Evolutionary conservation across 2,888 invertebrate species (phyloP).

Genomic region (Micoletzkya japonica): DNA sequence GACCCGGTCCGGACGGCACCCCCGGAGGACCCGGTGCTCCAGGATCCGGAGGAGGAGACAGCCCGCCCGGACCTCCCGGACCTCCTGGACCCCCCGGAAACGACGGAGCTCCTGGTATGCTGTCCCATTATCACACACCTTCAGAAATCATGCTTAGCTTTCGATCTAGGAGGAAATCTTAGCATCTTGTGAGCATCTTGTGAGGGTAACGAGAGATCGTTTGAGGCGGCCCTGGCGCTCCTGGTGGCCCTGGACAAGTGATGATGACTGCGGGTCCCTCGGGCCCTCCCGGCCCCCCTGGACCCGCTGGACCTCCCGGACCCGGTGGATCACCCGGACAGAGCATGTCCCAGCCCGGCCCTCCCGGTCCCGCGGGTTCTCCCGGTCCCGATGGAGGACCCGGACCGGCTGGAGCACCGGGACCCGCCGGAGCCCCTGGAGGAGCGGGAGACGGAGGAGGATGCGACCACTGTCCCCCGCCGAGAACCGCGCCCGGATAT

Average conservation of each 20-base stretch:
- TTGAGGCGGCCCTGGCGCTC: conserved; percentile 5
- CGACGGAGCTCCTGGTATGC: not conserved
- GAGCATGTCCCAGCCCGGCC: conserved; percentile 8
- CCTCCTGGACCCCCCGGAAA: conserved; percentile 4
- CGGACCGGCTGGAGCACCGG: conserved; percentile 6
- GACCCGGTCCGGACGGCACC: conserved; percentile 2
- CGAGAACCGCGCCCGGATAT: conserved; percentile 22
- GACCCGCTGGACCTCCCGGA: conserved; percentile 16
- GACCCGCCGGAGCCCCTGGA: conserved; percentile 15
- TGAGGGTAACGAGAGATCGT: too few species aligned
- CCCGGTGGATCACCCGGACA: conserved; percentile 18
- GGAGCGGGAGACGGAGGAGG: conserved; percentile 20
- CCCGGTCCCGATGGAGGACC: conserved; percentile 11
- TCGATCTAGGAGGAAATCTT: not conserved
- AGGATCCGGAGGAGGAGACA: not conserved
- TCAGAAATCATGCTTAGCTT: not conserved
- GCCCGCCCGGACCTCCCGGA: conserved; percentile 6
- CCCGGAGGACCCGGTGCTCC: conserved; percentile 13
- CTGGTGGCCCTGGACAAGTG: conserved; percentile 17
- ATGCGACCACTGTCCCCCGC: conserved; percentile 21
- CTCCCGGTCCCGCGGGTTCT: conserved; percentile 18
- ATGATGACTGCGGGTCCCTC: conserved; percentile 18
- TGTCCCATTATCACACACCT: not conserved
- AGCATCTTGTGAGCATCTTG: too few species aligned
- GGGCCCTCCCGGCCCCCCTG: conserved; percentile 20